These are phyloP conservation scores for Tetragonisca angustula DNA, from an alignment of 2,888 invertebrate species.

Conservation along the genomic window DNA sequence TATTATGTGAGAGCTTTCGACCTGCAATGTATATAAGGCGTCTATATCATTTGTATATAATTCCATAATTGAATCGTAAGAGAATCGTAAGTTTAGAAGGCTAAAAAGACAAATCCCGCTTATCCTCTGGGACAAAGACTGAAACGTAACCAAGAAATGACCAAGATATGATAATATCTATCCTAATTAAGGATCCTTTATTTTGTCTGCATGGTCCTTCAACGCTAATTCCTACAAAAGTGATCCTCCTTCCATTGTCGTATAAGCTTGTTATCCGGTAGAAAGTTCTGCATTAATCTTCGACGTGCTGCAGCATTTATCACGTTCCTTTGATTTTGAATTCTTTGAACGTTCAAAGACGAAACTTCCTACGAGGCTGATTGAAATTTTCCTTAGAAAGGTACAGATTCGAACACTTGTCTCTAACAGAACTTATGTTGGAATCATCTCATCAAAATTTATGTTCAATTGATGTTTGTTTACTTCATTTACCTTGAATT, in stretches of 20 bases:
- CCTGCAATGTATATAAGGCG: no score
- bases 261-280: background rate
- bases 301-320: slow-evolving; percentile 28
- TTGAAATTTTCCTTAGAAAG: background rate
- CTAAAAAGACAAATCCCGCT: background rate
- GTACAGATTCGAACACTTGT: background rate
- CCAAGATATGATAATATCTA: slow-evolving; percentile 26
- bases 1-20: no score
- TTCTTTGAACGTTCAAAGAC: slow-evolving; percentile 2
- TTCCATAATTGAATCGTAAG: slow-evolving; percentile 39
- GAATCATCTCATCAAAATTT: no score
- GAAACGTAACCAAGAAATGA: slow-evolving; percentile 26
- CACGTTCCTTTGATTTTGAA: slow-evolving; percentile 34
- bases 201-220: slow-evolving; percentile 5
- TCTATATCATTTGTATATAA: no score
- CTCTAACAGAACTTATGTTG: background rate
- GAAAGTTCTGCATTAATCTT: slow-evolving; percentile 18
- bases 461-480: background rate
- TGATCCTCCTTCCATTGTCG: slow-evolving; percentile 15
- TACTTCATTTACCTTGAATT: background rate
- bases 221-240: slow-evolving; percentile 43
- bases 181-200: slow-evolving; percentile 40
- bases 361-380: background rate
- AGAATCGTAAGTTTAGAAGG: slow-evolving; percentile 16
- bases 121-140: background rate